These are phyloP conservation scores for Antheraea mylitta DNA, from an alignment of 1,140 invertebrate species.

Conservation along the genomic window DNA sequence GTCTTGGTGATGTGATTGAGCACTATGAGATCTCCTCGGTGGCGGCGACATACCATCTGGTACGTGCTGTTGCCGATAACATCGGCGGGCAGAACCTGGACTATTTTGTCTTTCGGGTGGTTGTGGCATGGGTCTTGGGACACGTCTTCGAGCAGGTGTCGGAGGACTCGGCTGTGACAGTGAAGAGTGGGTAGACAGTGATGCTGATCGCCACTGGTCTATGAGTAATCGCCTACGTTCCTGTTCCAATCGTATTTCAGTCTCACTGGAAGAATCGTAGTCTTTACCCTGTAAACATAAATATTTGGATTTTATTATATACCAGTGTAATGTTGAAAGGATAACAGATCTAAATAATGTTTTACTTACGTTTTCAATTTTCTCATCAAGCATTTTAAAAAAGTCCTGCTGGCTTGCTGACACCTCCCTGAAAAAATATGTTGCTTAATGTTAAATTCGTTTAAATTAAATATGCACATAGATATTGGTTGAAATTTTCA, in stretches of 20 bases:
- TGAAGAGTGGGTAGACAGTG: conserved; percentile 70
- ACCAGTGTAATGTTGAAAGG: neutral
- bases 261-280: conserved; percentile 84
- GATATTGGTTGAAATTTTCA: too few relatives aligned
- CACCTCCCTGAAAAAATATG: conserved; percentile 86
- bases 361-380: conserved; percentile 89
- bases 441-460: conserved; percentile 8
- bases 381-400: conserved; percentile 94
- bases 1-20: conserved; percentile 58
- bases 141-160: conserved; percentile 56
- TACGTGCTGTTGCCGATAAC: conserved; percentile 57
- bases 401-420: conserved; percentile 93
- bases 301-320: neutral
- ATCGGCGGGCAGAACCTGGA: conserved; percentile 47
- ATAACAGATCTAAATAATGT: neutral
- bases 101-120: conserved; percentile 57
- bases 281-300: conserved; percentile 82
- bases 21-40: conserved; percentile 58
- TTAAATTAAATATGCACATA: neutral
- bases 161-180: conserved; percentile 57
- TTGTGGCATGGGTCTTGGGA: conserved; percentile 48
- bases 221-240: conserved; percentile 79
- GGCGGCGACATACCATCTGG: conserved; percentile 65
- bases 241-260: conserved; percentile 81
- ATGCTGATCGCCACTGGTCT: conserved; percentile 82